Evolutionary conservation across 64 coral and sea anemone genomes (phyloP), one percentile per base, ranked within the genome.

Genomic region (Orbicella faveolata): DNA sequence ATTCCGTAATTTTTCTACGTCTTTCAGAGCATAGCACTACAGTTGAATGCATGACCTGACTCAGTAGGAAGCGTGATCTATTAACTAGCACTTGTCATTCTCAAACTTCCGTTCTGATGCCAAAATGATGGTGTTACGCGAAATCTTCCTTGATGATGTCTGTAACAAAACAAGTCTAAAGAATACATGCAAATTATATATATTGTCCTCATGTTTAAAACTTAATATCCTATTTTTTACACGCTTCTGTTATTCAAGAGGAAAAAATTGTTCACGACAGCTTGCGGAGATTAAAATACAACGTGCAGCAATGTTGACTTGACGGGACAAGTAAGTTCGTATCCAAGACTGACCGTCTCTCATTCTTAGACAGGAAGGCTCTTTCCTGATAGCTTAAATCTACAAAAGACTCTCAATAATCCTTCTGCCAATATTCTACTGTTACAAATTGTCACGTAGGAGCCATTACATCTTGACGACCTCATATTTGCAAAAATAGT

Each of bases 111-210:
- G 36, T 34, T 65, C 11, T 6, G 57, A 69, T 41, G 61, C 63
- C 81, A 34, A 8, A 64, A 57, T 36, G 30, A 41, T 52, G 37
- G 63, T 53, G 37, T 85, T 33, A 18, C 30, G 16, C 20, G 17
- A 35, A 81, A n/a, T 81, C 34, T 61, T 25, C 30, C 39, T 30
- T 52, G 61, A 85, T 85, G 82, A 72, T 70, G 64, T 30, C 82
- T 72, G 25, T n/a, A 73, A 52, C 9, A 48, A 79, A 70, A 52
- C 79, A 84, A 48, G 64, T 70, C 36, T 21, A 26, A 85, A 67
- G 20, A 73, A 85, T 72, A 85, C 44, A 85, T 72, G 72, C 82
- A 70, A 73, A 85, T 85, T 85, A 85, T 26, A 52, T 16, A 85
- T 85, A 85, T 85, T 85, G 82, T 39, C 35, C 41, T 52, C 37